Conservation (phyloP, 2,113 vertebrate genomes). For the Beaufortia kweichowensis region DNA sequence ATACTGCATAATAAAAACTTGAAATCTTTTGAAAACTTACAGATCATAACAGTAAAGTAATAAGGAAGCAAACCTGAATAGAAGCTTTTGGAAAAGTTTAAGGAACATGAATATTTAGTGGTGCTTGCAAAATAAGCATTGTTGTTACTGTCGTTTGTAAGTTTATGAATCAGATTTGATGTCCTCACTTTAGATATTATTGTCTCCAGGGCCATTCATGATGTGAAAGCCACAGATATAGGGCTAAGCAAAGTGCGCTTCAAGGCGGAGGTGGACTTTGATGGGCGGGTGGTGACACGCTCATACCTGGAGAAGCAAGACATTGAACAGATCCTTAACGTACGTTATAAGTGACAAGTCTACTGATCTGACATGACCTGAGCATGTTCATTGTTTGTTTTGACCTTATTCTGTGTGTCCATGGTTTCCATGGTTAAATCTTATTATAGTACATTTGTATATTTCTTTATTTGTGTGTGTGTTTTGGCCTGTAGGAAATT, state of each 20-base stretch:
- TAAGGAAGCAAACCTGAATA: too few relatives aligned
- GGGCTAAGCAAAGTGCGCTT: slow-evolving; percentile 97
- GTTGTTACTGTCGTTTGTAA: too few relatives aligned
- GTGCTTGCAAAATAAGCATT: too few relatives aligned
- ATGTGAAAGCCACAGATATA: slow-evolving; percentile 97
- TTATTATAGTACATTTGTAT: too few relatives aligned
- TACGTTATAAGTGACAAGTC: slow-evolving; percentile 65
- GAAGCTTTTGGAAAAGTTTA: neutral
- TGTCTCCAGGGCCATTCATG: slow-evolving; percentile 90
- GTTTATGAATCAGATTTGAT: neutral
- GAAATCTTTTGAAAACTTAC: too few relatives aligned
- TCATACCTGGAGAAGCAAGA: slow-evolving; percentile 98
- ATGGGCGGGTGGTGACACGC: slow-evolving; percentile 94
- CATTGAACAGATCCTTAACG: slow-evolving; percentile 92
- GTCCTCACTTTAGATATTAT: slow-evolving; percentile 25
- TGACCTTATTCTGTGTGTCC: neutral
- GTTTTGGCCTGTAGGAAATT: slow-evolving; percentile 83
- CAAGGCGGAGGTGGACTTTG: slow-evolving; percentile 98
- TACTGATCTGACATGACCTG: neutral
- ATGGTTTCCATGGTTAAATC: too few relatives aligned
- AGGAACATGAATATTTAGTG: too few relatives aligned
- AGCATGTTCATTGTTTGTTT: neutral
- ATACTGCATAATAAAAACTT: too few relatives aligned
- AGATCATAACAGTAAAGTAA: too few relatives aligned
- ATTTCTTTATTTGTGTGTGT: too few relatives aligned